Percentiles rank a stretch among this genome's conserved stretches.
Conservation (phyloP, 2,797 vertebrate genomes). For the Rhincodon typus region DNA sequence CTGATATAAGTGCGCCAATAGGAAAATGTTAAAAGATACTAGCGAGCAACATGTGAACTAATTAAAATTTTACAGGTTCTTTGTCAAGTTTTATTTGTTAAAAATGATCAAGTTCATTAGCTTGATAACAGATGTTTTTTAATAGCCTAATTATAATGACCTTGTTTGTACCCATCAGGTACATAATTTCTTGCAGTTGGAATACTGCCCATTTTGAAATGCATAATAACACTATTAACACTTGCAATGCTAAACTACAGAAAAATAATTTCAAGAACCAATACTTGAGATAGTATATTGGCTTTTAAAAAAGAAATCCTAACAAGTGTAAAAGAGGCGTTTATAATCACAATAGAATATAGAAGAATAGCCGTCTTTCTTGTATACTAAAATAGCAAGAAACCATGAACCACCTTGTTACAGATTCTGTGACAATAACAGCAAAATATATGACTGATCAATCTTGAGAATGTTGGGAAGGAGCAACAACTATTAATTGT, state of each 20-base stretch:
- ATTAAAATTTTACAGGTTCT: constrained; percentile 36
- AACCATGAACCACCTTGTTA: background rate
- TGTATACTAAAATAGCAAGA: background rate
- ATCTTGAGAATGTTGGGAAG: background rate
- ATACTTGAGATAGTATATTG: background rate
- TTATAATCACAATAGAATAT: background rate
- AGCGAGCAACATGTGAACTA: constrained; percentile 25
- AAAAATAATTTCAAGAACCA: background rate
- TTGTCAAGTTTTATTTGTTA: constrained; percentile 38
- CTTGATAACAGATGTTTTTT: constrained; percentile 37
- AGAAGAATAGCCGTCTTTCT: background rate
- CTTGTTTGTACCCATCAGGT: constrained; percentile 38
- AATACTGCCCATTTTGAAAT: constrained; percentile 34
- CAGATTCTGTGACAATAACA: background rate
- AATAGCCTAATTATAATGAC: constrained; percentile 37
- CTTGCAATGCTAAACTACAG: background rate
- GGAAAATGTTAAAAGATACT: constrained; percentile 31
- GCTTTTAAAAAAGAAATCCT: background rate
- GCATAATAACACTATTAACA: constrained; percentile 18
- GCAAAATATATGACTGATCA: background rate
- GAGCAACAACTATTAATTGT: background rate
- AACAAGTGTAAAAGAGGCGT: background rate
- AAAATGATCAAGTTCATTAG: constrained; percentile 38
- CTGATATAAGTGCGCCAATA: background rate
- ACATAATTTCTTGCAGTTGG: constrained; percentile 33